These are phyloP conservation scores for Tetramorium alpestre DNA, from an alignment of 1,140 invertebrate species.

Conservation along the genomic window DNA sequence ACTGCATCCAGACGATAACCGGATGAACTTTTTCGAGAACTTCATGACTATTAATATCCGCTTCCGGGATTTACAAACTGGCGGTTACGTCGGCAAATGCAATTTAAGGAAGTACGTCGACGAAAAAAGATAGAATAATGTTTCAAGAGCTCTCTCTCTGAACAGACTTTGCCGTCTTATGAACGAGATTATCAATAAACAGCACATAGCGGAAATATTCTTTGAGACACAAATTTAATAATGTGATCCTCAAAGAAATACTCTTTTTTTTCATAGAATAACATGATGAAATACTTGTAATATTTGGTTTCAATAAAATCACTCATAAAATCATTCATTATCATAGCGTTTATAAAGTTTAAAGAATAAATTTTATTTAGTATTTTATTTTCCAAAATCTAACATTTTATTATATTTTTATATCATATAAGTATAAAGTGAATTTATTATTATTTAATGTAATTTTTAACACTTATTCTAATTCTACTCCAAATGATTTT, in stretches of 20 bases:
- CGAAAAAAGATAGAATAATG: background rate
- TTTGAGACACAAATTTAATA: background rate
- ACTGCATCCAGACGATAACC: conserved; percentile 36
- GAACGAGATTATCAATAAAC: background rate
- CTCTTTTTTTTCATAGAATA: background rate
- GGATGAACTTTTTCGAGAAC: conserved; percentile 30
- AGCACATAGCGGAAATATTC: background rate
- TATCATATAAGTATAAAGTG: background rate
- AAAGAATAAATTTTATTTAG: background rate
- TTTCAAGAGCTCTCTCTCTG: background rate
- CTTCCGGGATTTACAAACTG: conserved; percentile 32
- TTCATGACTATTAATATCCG: conserved; percentile 59
- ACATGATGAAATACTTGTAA: background rate
- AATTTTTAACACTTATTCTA: background rate
- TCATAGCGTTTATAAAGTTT: background rate
- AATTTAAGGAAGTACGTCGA: conserved; percentile 30
- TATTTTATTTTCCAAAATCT: background rate
- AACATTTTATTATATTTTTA: background rate
- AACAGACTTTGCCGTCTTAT: background rate
- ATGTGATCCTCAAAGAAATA: background rate
- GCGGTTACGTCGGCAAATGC: background rate
- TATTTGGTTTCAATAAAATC: conserved; percentile 2
- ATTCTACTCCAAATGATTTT: background rate
- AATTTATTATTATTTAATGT: background rate
- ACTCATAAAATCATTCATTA: background rate